Percentiles rank a stretch among this genome's conserved stretches.
phyloP scores from a whole-genome alignment of 2,113 vertebrate species.

The Turnix velox region DNA sequence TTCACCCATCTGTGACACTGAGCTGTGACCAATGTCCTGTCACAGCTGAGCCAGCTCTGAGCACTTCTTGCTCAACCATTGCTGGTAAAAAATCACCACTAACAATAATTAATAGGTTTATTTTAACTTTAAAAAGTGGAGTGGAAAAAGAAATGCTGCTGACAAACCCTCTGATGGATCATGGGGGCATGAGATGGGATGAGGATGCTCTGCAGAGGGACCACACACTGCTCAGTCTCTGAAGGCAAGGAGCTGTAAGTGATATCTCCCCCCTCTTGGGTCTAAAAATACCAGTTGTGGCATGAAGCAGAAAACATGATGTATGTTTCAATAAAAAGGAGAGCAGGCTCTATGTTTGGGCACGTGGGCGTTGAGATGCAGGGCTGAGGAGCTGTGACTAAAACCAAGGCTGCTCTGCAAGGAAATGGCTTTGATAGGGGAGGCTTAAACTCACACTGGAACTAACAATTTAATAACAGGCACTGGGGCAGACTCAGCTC shows the following conservation, averaged over 20 bases:
- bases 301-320: not conserved
- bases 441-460: not conserved
- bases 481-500: not conserved
- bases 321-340: not conserved
- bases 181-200: not conserved
- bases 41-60: not conserved
- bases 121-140: not conserved
- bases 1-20: not conserved
- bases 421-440: not conserved
- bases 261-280: not conserved
- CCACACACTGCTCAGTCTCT: not conserved
- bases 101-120: slow-evolving; percentile 1
- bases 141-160: not conserved
- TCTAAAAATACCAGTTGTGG: slow-evolving; percentile 3
- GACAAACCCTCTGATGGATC: not conserved
- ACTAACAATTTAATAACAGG: slow-evolving; percentile 42
- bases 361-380: not conserved
- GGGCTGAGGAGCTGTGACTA: slow-evolving; percentile 4
- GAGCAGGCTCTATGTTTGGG: not conserved
- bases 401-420: not conserved
- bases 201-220: not conserved
- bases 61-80: not conserved
- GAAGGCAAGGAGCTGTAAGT: not conserved
- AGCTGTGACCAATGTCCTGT: not conserved
- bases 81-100: not conserved